phyloP scores from a whole-genome alignment of 2,113 vertebrate species.

The Zeus faber region DNA sequence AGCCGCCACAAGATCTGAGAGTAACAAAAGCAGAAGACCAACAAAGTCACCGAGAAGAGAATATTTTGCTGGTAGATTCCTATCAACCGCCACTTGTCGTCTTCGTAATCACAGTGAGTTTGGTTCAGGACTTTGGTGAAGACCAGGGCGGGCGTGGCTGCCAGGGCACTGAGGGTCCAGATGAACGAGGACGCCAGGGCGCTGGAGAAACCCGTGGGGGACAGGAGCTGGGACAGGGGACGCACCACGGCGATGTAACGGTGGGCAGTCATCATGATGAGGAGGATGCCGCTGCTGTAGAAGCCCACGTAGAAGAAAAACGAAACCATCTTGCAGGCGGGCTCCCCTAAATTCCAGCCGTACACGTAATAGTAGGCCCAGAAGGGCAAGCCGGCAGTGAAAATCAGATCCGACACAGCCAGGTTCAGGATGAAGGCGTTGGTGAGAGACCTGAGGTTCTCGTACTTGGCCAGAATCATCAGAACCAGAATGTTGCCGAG shows the following conservation, averaged over 20 bases:
- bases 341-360: slow-evolving; percentile 79
- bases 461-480: slow-evolving; percentile 82
- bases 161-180: slow-evolving; percentile 76
- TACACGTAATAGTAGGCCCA: slow-evolving; percentile 70
- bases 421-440: slow-evolving; percentile 89
- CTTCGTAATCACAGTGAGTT: slow-evolving; percentile 53
- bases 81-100: slow-evolving; percentile 40
- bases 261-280: slow-evolving; percentile 85
- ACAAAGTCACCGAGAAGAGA: slow-evolving; percentile 78
- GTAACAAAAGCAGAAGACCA: slow-evolving; percentile 82
- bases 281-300: slow-evolving; percentile 84
- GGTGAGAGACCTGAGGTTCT: slow-evolving; percentile 83
- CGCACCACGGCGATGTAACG: slow-evolving; percentile 82
- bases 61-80: slow-evolving; percentile 79
- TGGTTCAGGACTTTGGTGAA: slow-evolving; percentile 43
- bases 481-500: slow-evolving; percentile 86
- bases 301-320: slow-evolving; percentile 84
- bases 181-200: slow-evolving; percentile 58
- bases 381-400: slow-evolving; percentile 84
- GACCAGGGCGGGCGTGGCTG: slow-evolving; percentile 72
- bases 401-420: slow-evolving; percentile 85
- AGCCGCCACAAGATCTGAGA: slow-evolving; percentile 79
- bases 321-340: slow-evolving; percentile 76
- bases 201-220: slow-evolving; percentile 51
- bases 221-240: slow-evolving; percentile 76